phyloP scores from a whole-genome alignment of 2,888 invertebrate genomes.

The Subacronicta megacephala region DNA sequence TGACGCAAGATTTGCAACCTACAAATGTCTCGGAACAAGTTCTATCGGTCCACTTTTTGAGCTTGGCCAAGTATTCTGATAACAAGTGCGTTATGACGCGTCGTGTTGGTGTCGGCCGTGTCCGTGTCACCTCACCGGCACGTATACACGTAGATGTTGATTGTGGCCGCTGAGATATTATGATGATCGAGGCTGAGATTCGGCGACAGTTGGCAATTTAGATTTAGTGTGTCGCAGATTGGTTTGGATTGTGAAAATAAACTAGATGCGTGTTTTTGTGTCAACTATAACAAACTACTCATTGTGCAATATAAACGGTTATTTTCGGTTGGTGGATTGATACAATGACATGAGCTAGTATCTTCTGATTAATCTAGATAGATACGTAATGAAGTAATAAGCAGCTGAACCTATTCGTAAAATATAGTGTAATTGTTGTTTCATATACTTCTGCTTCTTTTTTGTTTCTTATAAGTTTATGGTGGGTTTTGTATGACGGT shows the following conservation, averaged over 20 bases:
- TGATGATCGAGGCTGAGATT: conserved; percentile 22
- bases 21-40: conserved; percentile 31
- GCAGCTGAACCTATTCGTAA: neutral
- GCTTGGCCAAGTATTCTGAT: conserved; percentile 35
- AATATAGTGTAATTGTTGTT: neutral
- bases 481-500: too few species aligned
- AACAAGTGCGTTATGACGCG: conserved; percentile 50
- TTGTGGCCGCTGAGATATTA: conserved; percentile 6
- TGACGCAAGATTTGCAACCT: conserved; percentile 54
- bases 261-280: conserved; percentile 6
- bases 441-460: too few species aligned
- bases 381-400: neutral
- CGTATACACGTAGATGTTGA: conserved; percentile 9
- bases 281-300: too few species aligned
- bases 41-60: conserved; percentile 43
- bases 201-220: conserved; percentile 23
- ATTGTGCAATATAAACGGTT: too few species aligned
- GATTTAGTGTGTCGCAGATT: conserved; percentile 9
- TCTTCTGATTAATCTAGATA: neutral
- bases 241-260: conserved; percentile 15
- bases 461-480: too few species aligned
- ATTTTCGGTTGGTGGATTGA: neutral
- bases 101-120: conserved; percentile 3
- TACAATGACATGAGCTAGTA: neutral
- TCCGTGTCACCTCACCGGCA: conserved; percentile 10